Evolutionary conservation across 2,797 vertebrate species (phyloP), one percentile per base, ranked within the genome.

Genomic region (Cynodonichthys magdalenae): DNA sequence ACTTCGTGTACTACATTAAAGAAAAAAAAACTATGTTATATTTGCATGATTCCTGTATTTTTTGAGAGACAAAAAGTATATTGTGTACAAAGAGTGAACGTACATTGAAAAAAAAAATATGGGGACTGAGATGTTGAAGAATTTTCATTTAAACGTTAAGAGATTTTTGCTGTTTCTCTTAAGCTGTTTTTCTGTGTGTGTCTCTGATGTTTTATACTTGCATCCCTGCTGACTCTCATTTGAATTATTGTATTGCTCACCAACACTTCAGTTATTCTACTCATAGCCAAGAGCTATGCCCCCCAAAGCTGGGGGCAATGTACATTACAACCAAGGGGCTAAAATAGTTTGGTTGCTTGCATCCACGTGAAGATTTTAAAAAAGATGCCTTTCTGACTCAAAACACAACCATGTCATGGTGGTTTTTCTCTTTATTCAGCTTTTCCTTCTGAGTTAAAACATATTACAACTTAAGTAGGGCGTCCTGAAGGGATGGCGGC

Each of bases 1-100:
- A 80, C 74, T 84, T 85, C 84, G 79, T 89, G 83, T 90, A 87
- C 73, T 85, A 86, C 86, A 87, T 84, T 87, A 88, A 82, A 86
- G 80, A 67, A 86, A 76, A 88, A 90, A 85, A 82, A 34, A 39
- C 11, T 14, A 39, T 90, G 87, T 92, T 93, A 92, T 93, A 92
- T 93, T 93, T 94, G 94, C 93, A 94, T 94, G 93, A 93, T 80
- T 92, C 91, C 82, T 93, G 92, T 94, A 92, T 91, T 93, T 94
- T 88, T 86, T 90, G 89, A 92, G 77, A 92, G 83, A 90, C 84
- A 74, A 91, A 91, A 85, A 74, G 10, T 91, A 84, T 93, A 90
- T 92, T 81, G 90, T 93, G 93, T 93, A 89, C 82, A 90, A 86
- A 90, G 85, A 92, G 88, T 92, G 91, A 89, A 82, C 74, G 68